Conservation (phyloP, 2,113 vertebrate genomes). For the Bambusicola thoracicus region DNA sequence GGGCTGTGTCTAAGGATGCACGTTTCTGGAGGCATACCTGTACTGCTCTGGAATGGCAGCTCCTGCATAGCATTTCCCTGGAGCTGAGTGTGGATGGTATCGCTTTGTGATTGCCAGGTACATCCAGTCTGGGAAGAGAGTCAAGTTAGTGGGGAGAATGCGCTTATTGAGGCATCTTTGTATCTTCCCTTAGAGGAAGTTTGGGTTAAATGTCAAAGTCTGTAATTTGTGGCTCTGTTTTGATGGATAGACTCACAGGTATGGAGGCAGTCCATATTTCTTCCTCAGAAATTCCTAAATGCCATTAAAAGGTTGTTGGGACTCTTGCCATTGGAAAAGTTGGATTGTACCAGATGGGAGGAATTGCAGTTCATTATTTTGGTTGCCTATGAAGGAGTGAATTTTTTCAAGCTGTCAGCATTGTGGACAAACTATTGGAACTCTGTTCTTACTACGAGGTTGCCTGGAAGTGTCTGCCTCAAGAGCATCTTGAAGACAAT, state of each 20-base stretch:
- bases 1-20: rapidly evolving
- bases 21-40: rapidly evolving
- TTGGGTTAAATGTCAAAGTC: background rate
- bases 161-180: background rate
- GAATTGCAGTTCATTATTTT: slow-evolving; percentile 4
- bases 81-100: background rate
- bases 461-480: background rate
- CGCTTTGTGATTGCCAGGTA: background rate
- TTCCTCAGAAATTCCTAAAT: background rate
- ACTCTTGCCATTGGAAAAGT: background rate
- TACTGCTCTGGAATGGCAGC: rapidly evolving
- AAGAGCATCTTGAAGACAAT: background rate
- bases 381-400: background rate
- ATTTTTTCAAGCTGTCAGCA: slow-evolving; percentile 28
- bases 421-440: background rate
- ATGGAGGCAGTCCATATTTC: background rate
- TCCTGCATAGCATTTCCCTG: background rate
- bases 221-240: background rate
- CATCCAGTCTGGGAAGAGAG: slow-evolving; percentile 22
- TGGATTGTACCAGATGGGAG: background rate
- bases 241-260: background rate
- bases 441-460: background rate
- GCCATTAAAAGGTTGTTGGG: background rate
- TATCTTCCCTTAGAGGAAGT: background rate
- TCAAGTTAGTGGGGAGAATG: slow-evolving; percentile 6